Percentiles rank a stretch among this genome's conserved stretches.
Conservation (phyloP, 2,888 invertebrate species). For the Siphonodentalium dalli region DNA sequence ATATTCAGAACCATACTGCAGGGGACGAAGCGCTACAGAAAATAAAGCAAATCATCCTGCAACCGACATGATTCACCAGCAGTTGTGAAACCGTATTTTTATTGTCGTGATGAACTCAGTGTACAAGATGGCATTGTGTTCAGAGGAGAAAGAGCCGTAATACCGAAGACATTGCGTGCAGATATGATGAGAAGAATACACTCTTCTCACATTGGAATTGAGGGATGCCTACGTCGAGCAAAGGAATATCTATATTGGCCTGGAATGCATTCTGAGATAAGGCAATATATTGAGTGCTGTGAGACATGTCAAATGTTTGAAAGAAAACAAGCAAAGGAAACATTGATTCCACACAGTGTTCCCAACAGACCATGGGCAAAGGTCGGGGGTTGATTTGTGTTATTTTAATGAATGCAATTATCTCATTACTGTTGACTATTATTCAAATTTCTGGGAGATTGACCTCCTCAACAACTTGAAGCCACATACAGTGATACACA, state of each 20-base stretch:
- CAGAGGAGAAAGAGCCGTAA: background rate
- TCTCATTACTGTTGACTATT: conserved; percentile 11
- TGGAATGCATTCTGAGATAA: too few relatives aligned
- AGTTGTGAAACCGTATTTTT: conserved; percentile 18
- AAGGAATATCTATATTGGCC: background rate
- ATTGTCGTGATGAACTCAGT: conserved; percentile 19
- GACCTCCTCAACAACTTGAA: background rate
- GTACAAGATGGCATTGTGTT: conserved; percentile 25
- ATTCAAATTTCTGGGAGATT: conserved; percentile 2
- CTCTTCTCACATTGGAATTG: conserved; percentile 2
- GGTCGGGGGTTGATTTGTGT: conserved; percentile 7
- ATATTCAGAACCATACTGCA: conserved; percentile 11
- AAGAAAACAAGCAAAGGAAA: conserved; percentile 7
- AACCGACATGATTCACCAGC: conserved; percentile 17
- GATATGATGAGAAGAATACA: background rate
- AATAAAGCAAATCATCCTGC: conserved; percentile 10
- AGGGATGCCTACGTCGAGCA: conserved; percentile 4
- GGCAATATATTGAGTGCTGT: conserved; percentile 5
- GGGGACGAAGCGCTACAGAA: conserved; percentile 10
- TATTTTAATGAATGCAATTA: conserved; percentile 1
- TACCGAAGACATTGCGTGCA: background rate
- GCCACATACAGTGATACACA: background rate
- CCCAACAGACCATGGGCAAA: conserved; percentile 9
- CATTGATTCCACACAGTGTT: too few relatives aligned
- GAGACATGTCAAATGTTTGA: conserved; percentile 12